Base-by-base conservation (phyloP, 53 echinoderm and acorn worm genomes). In the Crossaster papposus region DNA sequence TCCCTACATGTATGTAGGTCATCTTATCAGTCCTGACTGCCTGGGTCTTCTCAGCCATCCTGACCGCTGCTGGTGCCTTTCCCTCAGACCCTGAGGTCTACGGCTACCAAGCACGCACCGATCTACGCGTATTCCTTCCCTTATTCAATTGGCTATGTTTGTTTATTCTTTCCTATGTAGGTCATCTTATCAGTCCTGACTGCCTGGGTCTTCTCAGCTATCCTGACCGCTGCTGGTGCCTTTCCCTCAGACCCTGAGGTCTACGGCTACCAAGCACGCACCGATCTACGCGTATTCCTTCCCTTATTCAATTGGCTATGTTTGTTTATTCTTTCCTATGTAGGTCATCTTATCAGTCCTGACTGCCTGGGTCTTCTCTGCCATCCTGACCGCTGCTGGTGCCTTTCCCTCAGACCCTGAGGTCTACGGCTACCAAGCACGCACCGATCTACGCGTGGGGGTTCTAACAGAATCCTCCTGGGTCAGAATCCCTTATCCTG, bases 331-430 rank as follows among this genome's bases (percentile, higher is more conserved):
- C 70, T 37, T 14, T 71, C 34, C n/a, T n/a, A n/a, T 81, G 2
- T 30, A 96, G 96, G 94, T 96, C 65, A 88, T 95, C 36, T 36
- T 96, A 33, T 91, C 94, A 1, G 77, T 95, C 5, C 18, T 94
- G 10, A 51, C 92, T 0, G 77, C 95, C 17, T 96, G 96, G 96
- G 74, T 83, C 1, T 84, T 96, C 36, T 83, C 90, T 32, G 83
- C 85, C 65, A 91, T 96, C 77, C 65, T 96, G 14, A 96, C 96
- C 0, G 84, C 70, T 11, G 62, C 79, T 18, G 72, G 89, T 10
- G 94, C 90, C 14, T 94, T 96, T 51, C 96, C 96, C 0, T 80
- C 77, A 1, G 88, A 94, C 30, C 64, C 88, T 17, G 51, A 64
- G 13, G 76, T 14, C 26, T 95, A 95, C 38, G 94, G 95, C 12